Evolutionary conservation across 2,113 vertebrate genomes (phyloP).

Genomic region (Ranitomeya imitator): DNA sequence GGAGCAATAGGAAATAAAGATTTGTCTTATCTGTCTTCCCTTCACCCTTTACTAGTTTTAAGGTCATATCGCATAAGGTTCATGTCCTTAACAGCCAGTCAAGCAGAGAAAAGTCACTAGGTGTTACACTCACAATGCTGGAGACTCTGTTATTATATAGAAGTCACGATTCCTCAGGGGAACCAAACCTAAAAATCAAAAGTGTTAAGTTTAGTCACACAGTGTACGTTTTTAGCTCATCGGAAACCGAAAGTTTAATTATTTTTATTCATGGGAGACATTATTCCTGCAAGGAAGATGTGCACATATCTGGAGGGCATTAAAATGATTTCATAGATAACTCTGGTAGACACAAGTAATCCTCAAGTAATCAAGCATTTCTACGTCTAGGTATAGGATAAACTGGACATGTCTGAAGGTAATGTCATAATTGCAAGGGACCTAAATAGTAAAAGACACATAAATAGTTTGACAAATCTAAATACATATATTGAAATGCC

Average conservation of each 20-base stretch:
- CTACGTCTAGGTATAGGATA: neutral
- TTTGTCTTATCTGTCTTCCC: too few species aligned
- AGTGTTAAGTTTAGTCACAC: neutral
- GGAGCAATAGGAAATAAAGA: too few species aligned
- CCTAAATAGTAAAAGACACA: neutral
- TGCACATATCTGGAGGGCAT: neutral
- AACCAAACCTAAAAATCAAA: neutral
- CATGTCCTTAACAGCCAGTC: neutral
- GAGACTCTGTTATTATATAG: neutral
- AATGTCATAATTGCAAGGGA: neutral
- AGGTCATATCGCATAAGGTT: neutral
- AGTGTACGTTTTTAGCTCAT: neutral
- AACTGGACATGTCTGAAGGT: neutral
- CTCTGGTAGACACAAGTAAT: neutral
- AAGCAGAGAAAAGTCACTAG: neutral
- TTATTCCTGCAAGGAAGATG: neutral
- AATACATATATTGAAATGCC: neutral
- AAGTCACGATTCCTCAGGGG: neutral
- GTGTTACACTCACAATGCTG: neutral
- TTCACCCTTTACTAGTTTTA: neutral
- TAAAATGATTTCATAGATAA: conserved; percentile 5
- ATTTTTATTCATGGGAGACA: conserved; percentile 20
- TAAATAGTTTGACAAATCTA: neutral
- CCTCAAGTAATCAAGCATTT: neutral
- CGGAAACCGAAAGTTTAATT: conserved; percentile 13